Conservation (phyloP, 2,797 vertebrate genomes). For the Falco biarmicus region DNA sequence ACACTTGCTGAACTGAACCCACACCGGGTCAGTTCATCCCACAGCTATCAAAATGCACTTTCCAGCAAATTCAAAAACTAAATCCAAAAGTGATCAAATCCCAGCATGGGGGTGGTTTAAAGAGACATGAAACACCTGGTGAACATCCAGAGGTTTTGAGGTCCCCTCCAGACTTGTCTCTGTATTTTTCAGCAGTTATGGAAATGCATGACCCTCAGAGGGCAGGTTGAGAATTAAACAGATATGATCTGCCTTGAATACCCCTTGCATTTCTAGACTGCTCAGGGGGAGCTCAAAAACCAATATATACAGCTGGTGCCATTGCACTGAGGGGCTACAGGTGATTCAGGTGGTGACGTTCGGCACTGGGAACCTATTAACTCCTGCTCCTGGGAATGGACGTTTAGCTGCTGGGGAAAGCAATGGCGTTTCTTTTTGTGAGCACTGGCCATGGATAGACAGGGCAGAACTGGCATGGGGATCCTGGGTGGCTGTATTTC, state of each 20-base stretch:
- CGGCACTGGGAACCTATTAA: background rate
- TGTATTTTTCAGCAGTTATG: background rate
- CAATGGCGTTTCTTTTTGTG: background rate
- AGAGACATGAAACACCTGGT: background rate
- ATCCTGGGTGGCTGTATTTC: background rate
- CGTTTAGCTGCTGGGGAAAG: background rate
- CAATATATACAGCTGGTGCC: background rate
- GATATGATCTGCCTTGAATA: accelerated
- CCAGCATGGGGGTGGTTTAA: background rate
- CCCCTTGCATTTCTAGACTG: background rate
- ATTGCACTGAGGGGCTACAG: background rate
- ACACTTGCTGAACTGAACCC: background rate
- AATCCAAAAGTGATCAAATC: background rate
- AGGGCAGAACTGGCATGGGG: background rate
- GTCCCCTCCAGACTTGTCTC: background rate
- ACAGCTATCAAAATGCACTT: background rate
- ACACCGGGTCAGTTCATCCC: background rate
- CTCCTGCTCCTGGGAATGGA: background rate
- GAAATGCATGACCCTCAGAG: background rate
- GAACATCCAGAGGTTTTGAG: background rate
- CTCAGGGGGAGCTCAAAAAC: background rate
- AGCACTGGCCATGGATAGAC: background rate
- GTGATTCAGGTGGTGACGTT: background rate
- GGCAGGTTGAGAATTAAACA: background rate
- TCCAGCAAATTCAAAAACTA: background rate